These are phyloP conservation scores for Baronia brevicornis DNA, from an alignment of 2,888 invertebrate species.

Conservation along the genomic window DNA sequence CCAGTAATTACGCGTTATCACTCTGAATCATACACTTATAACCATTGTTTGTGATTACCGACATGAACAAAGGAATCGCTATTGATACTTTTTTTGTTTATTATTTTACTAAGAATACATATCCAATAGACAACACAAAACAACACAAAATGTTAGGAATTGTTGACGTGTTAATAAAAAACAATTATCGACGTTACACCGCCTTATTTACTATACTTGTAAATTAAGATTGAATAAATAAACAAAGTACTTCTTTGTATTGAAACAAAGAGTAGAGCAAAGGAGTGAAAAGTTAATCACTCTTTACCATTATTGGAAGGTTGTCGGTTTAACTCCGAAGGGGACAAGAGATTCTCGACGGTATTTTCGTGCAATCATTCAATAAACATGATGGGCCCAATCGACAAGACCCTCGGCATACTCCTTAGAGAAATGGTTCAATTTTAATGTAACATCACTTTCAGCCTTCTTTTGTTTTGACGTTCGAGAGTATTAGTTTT, in stretches of 20 bases:
- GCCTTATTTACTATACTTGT: no score
- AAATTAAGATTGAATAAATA: slow-evolving; percentile 14
- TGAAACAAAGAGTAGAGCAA: slow-evolving; percentile 21
- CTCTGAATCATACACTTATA: slow-evolving; percentile 43
- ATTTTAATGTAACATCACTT: slow-evolving; percentile 9
- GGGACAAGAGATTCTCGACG: slow-evolving; percentile 54
- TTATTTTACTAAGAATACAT: slow-evolving; percentile 1
- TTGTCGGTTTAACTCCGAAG: slow-evolving; percentile 43
- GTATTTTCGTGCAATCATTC: slow-evolving; percentile 73
- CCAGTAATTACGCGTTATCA: slow-evolving; percentile 36
- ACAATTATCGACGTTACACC: no score
- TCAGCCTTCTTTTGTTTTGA: slow-evolving; percentile 3
- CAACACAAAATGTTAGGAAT: no score
- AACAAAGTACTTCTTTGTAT: slow-evolving; percentile 10
- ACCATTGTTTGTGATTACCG: slow-evolving; percentile 39
- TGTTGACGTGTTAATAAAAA: no score
- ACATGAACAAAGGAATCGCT: slow-evolving; percentile 7
- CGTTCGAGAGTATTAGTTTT: no score
- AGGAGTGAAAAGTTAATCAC: slow-evolving; percentile 53
- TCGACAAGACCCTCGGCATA: slow-evolving; percentile 64
- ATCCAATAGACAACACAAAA: background rate
- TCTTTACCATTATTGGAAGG: slow-evolving; percentile 45
- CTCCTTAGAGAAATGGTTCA: slow-evolving; percentile 55
- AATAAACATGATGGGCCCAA: slow-evolving; percentile 69
- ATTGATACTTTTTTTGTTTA: background rate